These are phyloP conservation scores for Diploscapter pachys DNA, from an alignment of 1,140 invertebrate genomes.

Conservation along the genomic window DNA sequence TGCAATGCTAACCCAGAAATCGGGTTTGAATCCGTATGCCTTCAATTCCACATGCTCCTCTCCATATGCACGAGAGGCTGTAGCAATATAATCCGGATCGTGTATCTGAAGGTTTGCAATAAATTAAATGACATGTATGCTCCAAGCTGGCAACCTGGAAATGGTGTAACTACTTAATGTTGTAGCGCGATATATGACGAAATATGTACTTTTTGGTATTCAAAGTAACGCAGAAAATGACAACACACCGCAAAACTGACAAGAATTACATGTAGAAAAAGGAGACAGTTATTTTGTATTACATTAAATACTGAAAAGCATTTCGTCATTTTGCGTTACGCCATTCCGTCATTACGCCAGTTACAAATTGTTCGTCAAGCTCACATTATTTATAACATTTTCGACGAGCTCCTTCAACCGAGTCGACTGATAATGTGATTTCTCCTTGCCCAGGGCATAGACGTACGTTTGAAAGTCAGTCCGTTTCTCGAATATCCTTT, in stretches of 20 bases:
- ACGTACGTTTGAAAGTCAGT: conserved; percentile 49
- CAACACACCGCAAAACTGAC: neutral
- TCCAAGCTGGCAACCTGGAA: too few species aligned
- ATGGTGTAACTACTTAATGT: neutral
- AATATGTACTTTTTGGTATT: too few species aligned
- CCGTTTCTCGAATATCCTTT: conserved; percentile 49
- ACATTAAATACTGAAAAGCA: too few species aligned
- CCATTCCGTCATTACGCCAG: neutral
- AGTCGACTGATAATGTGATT: conserved; percentile 43
- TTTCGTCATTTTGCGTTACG: neutral
- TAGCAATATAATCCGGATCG: conserved; percentile 46
- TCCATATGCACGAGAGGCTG: conserved; percentile 44
- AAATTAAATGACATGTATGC: too few species aligned
- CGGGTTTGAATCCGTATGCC: conserved; percentile 51
- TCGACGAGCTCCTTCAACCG: conserved; percentile 49
- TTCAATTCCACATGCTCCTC: conserved; percentile 53
- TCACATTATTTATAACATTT: conserved; percentile 50
- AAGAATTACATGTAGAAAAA: neutral
- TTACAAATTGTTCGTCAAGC: conserved; percentile 12
- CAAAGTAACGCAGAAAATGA: too few species aligned
- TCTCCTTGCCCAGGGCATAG: conserved; percentile 47
- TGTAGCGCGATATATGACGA: neutral
- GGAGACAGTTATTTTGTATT: too few species aligned
- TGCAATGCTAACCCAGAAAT: conserved; percentile 53
- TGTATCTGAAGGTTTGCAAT: conserved; percentile 42